A percentile compares a stretch with the other conserved stretches of the same genome.
These are phyloP conservation scores for Catostylus mosaicus DNA, from an alignment of 30 jellyfish, hydroid and myxozoan genomes.

Conservation along the genomic window DNA sequence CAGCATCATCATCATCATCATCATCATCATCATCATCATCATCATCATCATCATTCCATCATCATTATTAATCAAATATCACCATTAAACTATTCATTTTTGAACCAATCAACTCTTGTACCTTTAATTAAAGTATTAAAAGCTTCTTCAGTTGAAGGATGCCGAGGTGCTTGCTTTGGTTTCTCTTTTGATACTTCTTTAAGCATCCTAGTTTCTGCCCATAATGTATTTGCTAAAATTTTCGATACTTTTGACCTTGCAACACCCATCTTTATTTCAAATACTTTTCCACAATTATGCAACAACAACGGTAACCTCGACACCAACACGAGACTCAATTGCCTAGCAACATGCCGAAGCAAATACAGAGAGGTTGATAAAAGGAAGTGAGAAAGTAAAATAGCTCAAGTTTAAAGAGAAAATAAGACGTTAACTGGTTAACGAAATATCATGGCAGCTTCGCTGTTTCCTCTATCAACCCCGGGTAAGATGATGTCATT, in stretches of 20 bases:
- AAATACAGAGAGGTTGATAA: background rate
- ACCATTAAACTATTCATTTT: too few relatives aligned
- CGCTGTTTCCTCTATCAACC: slow-evolving; percentile 41
- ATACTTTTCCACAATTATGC: background rate
- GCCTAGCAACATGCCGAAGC: background rate
- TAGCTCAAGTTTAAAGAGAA: too few relatives aligned
- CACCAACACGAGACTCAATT: background rate
- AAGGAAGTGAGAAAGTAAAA: too few relatives aligned
- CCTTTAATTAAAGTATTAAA: slow-evolving; percentile 47
- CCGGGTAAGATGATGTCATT: slow-evolving; percentile 73
- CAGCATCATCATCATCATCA: too few relatives aligned
- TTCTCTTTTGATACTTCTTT: slow-evolving; percentile 52
- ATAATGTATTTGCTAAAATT: background rate
- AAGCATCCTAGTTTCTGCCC: slow-evolving; percentile 53
- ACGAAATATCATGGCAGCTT: slow-evolving; percentile 63
- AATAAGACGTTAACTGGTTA: too few relatives aligned
- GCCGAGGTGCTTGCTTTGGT: slow-evolving; percentile 77
- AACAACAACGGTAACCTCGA: slow-evolving; percentile 1
- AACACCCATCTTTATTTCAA: slow-evolving; percentile 39
- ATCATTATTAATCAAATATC: too few relatives aligned
- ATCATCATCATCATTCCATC: too few relatives aligned
- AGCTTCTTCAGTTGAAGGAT: slow-evolving; percentile 64
- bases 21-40: too few relatives aligned
- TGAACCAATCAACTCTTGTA: too few relatives aligned
- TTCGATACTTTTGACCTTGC: slow-evolving; percentile 41